Conservation (phyloP, 1,140 invertebrate genomes). For the Agraylea sexmaculata region DNA sequence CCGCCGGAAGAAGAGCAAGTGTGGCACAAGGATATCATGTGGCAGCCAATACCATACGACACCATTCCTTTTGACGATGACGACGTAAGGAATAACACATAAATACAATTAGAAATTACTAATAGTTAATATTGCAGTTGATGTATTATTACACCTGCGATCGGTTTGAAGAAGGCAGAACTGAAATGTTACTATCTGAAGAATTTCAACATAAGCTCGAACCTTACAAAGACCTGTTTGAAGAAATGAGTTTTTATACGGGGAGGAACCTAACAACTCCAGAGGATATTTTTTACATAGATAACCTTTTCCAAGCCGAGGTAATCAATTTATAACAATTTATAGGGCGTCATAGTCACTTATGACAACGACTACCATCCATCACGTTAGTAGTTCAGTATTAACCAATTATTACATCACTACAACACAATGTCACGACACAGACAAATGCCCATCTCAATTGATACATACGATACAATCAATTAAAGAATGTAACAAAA, state of each 20-base stretch:
- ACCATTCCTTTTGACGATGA: slow-evolving; percentile 33
- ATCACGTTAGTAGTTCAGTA: too few species aligned
- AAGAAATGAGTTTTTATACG: slow-evolving; percentile 29
- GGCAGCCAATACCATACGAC: slow-evolving; percentile 44
- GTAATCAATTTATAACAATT: slow-evolving; percentile 23
- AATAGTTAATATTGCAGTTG: slow-evolving; percentile 24
- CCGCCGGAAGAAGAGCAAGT: slow-evolving; percentile 34
- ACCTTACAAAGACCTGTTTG: slow-evolving; percentile 28
- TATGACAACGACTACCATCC: too few species aligned
- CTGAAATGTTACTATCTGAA: slow-evolving; percentile 28
- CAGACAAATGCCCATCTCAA: background rate
- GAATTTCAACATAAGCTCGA: slow-evolving; percentile 27
- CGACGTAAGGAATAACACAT: slow-evolving; percentile 29
- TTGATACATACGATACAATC: background rate
- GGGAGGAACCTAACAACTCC: slow-evolving; percentile 33
- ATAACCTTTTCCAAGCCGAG: slow-evolving; percentile 40
- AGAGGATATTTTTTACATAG: slow-evolving; percentile 37
- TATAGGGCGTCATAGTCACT: too few species aligned
- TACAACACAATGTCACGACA: background rate
- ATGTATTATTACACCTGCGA: slow-evolving; percentile 40
- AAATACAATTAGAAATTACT: background rate
- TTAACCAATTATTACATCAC: background rate
- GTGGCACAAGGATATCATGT: slow-evolving; percentile 39
- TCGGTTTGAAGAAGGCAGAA: slow-evolving; percentile 36
- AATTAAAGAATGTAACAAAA: background rate